Percentiles rank a stretch among this genome's conserved stretches.
Evolutionary conservation across 2,797 vertebrate genomes (phyloP).

Genomic region (Choloepus didactylus): DNA sequence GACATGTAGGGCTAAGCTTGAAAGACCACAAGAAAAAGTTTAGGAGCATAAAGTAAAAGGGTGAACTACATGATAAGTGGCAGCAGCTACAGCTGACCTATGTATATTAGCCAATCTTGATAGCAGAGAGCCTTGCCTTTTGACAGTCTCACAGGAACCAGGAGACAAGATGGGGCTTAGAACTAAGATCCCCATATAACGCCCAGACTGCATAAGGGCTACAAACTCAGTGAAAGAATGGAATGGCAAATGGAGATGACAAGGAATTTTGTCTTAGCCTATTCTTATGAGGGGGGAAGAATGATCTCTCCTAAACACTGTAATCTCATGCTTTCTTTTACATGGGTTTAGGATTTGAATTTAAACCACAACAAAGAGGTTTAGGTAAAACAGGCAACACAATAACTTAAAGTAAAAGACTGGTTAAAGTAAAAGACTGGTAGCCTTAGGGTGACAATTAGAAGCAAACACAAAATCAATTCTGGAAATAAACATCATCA

Average conservation of each 20-base stretch:
- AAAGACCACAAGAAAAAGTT: neutral
- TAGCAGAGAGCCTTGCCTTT: neutral
- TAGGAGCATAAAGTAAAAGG: neutral
- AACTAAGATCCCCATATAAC: neutral
- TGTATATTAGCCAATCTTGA: neutral
- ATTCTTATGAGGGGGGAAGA: neutral
- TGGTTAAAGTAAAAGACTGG: neutral
- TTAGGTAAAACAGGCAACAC: neutral
- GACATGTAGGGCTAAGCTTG: slow-evolving; percentile 13
- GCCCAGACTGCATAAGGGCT: neutral
- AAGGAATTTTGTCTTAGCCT: neutral
- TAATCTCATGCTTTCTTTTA: neutral
- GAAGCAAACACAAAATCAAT: neutral
- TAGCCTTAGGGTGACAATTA: neutral
- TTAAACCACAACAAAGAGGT: neutral
- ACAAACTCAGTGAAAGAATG: neutral
- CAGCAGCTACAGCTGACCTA: neutral
- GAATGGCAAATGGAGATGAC: neutral
- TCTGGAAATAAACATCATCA: slow-evolving; percentile 22
- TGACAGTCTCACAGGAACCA: neutral
- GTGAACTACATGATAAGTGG: neutral
- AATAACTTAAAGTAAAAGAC: neutral
- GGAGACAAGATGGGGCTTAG: neutral
- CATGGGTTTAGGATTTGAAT: neutral
- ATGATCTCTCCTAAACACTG: neutral